A percentile compares a stretch with the other conserved stretches of the same genome.
These are phyloP conservation scores for Saccostrea glomerata DNA, from an alignment of 1,140 invertebrate species.

Conservation along the genomic window DNA sequence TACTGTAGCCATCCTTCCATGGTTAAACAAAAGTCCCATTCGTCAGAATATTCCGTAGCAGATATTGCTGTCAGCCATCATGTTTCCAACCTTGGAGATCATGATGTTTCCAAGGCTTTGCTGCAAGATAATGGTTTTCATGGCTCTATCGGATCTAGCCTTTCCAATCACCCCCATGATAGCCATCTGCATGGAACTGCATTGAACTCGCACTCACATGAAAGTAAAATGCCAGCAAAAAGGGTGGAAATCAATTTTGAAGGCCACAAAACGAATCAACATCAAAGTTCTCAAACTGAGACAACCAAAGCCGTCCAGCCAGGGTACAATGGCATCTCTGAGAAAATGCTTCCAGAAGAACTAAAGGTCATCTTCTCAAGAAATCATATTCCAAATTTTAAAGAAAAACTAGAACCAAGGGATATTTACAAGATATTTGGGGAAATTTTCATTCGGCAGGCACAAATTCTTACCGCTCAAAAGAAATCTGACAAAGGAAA, in stretches of 20 bases:
- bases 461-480: not conserved
- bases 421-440: constrained; percentile 35
- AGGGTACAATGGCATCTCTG: not conserved
- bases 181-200: not conserved
- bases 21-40: not conserved
- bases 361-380: not conserved
- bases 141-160: not conserved
- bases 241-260: not conserved
- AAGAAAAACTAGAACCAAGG: not conserved
- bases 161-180: not conserved
- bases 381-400: not conserved
- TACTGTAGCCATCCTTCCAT: constrained; percentile 40
- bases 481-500: not conserved
- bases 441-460: not conserved
- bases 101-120: not conserved
- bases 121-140: not conserved
- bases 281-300: not conserved
- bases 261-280: not conserved
- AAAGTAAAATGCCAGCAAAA: not conserved
- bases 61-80: constrained; percentile 24
- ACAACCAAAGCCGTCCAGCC: not conserved
- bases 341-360: not conserved
- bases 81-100: constrained; percentile 6
- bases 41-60: not conserved
- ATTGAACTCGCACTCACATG: not conserved